Evolutionary conservation across 2,797 vertebrate species (phyloP).

Genomic region (Lithobates pipiens): DNA sequence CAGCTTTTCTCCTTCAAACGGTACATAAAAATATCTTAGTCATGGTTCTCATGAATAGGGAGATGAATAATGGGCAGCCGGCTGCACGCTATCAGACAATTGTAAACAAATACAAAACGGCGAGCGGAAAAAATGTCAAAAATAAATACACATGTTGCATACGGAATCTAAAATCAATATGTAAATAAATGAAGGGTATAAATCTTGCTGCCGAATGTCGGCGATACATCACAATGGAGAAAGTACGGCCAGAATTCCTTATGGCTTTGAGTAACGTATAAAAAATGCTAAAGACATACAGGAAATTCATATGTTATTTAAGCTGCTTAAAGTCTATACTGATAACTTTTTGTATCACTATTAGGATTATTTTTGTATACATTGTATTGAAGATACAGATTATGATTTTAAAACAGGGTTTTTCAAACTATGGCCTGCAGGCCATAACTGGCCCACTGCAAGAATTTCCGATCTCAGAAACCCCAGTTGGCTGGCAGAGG

Average conservation of each 20-base stretch:
- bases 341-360: neutral
- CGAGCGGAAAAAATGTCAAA: neutral
- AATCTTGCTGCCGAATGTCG: neutral
- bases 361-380: no score
- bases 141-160: conserved; percentile 18
- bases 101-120: conserved; percentile 18
- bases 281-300: neutral
- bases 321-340: neutral
- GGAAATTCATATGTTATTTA: neutral
- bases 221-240: neutral
- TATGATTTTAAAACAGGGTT: no score
- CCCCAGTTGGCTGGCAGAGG: no score
- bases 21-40: conserved; percentile 58
- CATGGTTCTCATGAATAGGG: conserved; percentile 29
- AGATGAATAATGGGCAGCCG: conserved; percentile 7
- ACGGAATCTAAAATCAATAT: conserved; percentile 12
- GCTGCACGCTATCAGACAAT: neutral
- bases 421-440: no score
- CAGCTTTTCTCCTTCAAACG: conserved; percentile 64
- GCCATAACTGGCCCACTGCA: no score
- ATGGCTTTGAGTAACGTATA: neutral
- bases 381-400: no score
- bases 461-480: no score
- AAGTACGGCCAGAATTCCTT: neutral
- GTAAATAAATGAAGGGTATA: conserved; percentile 23